phyloP scores from a whole-genome alignment of 1,140 invertebrate species.

The Brachionus koreanus region DNA sequence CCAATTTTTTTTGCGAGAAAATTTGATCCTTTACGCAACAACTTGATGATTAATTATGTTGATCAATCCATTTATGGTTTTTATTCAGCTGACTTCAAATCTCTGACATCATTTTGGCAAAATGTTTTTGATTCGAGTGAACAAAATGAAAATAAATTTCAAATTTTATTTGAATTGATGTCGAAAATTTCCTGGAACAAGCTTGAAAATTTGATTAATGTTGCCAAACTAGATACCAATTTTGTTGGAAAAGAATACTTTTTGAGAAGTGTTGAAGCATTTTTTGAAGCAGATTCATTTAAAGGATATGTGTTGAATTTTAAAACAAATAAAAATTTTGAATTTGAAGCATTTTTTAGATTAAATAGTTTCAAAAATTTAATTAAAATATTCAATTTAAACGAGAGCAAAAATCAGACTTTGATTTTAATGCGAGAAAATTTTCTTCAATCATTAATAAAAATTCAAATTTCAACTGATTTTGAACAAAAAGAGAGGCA shows the following conservation, averaged over 20 bases:
- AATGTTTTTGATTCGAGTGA: slow-evolving; percentile 78
- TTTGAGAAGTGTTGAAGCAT: background rate
- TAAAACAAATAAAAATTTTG: slow-evolving; percentile 55
- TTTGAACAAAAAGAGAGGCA: slow-evolving; percentile 91
- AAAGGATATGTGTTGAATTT: slow-evolving; percentile 68
- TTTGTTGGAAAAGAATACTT: background rate
- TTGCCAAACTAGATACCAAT: background rate
- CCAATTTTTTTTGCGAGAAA: slow-evolving; percentile 89
- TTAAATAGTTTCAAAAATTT: slow-evolving; percentile 51
- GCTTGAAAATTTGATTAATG: slow-evolving; percentile 48
- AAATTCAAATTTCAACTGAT: slow-evolving; percentile 70
- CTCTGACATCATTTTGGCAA: slow-evolving; percentile 76
- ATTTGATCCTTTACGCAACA: slow-evolving; percentile 87
- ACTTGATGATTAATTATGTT: slow-evolving; percentile 78
- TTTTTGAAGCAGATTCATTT: slow-evolving; percentile 55
- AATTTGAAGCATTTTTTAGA: slow-evolving; percentile 45
- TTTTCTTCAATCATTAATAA: slow-evolving; percentile 46
- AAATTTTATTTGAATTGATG: slow-evolving; percentile 64
- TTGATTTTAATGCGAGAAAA: slow-evolving; percentile 38
- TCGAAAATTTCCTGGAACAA: slow-evolving; percentile 53
- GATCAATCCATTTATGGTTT: slow-evolving; percentile 61
- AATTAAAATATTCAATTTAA: slow-evolving; percentile 54
- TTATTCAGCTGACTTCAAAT: slow-evolving; percentile 60
- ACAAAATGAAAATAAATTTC: slow-evolving; percentile 68
- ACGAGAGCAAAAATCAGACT: background rate